Conservation (phyloP, 2,797 vertebrate species). For the Schizothorax lantsangensis region DNA sequence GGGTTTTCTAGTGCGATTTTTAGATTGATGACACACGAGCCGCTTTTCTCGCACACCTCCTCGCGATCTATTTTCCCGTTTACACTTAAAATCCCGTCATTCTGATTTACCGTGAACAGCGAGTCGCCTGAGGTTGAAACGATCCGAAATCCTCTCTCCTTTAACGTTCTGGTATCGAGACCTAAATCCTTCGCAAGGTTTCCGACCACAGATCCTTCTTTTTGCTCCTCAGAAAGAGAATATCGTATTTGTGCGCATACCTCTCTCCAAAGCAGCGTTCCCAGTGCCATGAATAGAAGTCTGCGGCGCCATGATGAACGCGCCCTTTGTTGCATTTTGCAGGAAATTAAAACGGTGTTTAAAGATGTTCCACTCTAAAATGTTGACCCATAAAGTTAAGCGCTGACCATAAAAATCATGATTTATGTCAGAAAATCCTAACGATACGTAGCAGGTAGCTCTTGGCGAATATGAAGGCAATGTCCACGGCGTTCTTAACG, state of each 20-base stretch:
- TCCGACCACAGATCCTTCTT: slow-evolving; percentile 70
- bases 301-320: slow-evolving; percentile 41
- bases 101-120: slow-evolving; percentile 57
- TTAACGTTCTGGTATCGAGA: slow-evolving; percentile 65
- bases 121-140: slow-evolving; percentile 63
- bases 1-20: slow-evolving; percentile 65
- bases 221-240: slow-evolving; percentile 70
- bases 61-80: slow-evolving; percentile 64
- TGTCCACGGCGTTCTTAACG: neutral
- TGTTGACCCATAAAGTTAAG: neutral
- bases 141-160: slow-evolving; percentile 67
- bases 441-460: too few relatives aligned
- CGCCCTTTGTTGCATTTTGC: slow-evolving; percentile 61
- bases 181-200: slow-evolving; percentile 72
- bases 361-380: neutral
- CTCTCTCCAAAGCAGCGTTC: slow-evolving; percentile 51
- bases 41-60: slow-evolving; percentile 60
- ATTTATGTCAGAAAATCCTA: neutral
- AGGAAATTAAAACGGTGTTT: neutral
- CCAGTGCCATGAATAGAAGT: slow-evolving; percentile 23
- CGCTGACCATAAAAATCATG: neutral
- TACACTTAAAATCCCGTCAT: slow-evolving; percentile 61
- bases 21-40: slow-evolving; percentile 59
- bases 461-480: neutral
- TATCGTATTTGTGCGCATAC: slow-evolving; percentile 66